phyloP scores from a whole-genome alignment of 2,113 vertebrate genomes.

The Channa maculata region DNA sequence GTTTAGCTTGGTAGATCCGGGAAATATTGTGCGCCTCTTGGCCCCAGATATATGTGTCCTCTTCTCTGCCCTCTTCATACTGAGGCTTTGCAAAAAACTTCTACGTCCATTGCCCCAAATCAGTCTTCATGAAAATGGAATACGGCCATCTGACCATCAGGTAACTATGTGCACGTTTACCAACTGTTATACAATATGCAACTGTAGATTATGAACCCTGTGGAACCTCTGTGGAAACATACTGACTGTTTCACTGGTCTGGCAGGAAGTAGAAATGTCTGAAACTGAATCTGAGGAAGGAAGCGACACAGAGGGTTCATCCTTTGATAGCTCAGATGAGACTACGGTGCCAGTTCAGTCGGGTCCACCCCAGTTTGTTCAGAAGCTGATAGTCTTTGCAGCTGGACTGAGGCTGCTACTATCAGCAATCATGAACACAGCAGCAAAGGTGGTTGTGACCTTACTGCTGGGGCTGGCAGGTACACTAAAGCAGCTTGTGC shows the following conservation, averaged over 20 bases:
- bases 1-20: constrained; percentile 77
- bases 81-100: constrained; percentile 74
- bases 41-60: constrained; percentile 80
- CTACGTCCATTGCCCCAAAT: constrained; percentile 49
- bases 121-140: constrained; percentile 67
- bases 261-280: constrained; percentile 72
- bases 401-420: constrained; percentile 76
- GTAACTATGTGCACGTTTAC: constrained; percentile 34
- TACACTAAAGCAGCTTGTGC: constrained; percentile 53
- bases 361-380: constrained; percentile 76
- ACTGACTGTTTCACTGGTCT: constrained; percentile 5
- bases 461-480: constrained; percentile 86
- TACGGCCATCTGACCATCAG: constrained; percentile 59
- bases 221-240: not conserved
- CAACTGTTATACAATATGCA: not conserved
- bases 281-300: constrained; percentile 79
- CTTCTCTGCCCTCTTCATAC: constrained; percentile 68
- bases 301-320: constrained; percentile 70
- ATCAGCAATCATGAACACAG: constrained; percentile 78
- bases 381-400: constrained; percentile 81
- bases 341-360: constrained; percentile 40
- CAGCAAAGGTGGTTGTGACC: constrained; percentile 84
- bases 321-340: constrained; percentile 74
- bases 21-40: constrained; percentile 77
- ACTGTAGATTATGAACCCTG: not conserved